These are phyloP conservation scores for Callaeas wilsoni DNA, from an alignment of 2,113 vertebrate genomes.

Conservation along the genomic window DNA sequence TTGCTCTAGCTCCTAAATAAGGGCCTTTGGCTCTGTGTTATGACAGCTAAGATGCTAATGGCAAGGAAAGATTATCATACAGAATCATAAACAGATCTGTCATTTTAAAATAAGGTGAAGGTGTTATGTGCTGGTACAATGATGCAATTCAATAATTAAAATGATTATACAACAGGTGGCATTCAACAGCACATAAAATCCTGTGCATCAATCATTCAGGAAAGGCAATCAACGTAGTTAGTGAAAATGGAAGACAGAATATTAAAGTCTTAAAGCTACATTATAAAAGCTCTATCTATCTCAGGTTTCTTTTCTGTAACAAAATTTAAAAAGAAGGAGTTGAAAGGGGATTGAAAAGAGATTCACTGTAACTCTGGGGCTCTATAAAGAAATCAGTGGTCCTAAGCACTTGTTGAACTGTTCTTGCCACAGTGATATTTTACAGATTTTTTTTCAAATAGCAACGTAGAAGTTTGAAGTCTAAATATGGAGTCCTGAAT, in stretches of 20 bases:
- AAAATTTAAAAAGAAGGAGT: neutral
- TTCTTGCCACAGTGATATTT: neutral
- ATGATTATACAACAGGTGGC: conserved; percentile 61
- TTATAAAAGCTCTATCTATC: neutral
- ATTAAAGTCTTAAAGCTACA: neutral
- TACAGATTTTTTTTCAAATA: neutral
- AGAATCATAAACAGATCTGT: conserved; percentile 29
- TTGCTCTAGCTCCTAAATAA: neutral
- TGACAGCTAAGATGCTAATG: neutral
- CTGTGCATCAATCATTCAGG: conserved; percentile 48
- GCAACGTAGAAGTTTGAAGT: neutral
- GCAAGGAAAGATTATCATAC: neutral
- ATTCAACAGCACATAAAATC: conserved; percentile 40
- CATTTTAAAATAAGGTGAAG: conserved; percentile 36
- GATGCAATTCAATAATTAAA: conserved; percentile 56
- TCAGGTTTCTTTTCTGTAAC: neutral
- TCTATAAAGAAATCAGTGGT: neutral
- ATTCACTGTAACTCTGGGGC: neutral
- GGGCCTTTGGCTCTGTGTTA: neutral
- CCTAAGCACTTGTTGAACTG: neutral
- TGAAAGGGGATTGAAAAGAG: neutral
- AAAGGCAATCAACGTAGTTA: conserved; percentile 54
- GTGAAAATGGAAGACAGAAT: conserved; percentile 1
- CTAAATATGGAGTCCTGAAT: neutral
- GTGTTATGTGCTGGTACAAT: conserved; percentile 1